Evolutionary conservation across 2,797 vertebrate species (phyloP).

Genomic region (Eospalax fontanierii): DNA sequence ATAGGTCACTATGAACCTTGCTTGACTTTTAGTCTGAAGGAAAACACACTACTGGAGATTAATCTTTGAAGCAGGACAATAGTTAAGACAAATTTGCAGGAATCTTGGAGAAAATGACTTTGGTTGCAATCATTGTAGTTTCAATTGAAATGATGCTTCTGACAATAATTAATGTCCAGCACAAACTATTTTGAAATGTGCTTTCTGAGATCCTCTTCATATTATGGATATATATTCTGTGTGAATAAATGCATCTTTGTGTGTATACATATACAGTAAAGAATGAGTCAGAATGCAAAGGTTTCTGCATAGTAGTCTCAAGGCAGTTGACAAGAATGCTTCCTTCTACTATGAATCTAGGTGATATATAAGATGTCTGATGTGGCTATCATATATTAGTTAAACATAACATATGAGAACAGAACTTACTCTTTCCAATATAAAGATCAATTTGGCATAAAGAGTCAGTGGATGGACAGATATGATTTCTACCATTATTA

Average conservation of each 20-base stretch:
- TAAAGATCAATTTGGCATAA: neutral
- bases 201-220: neutral
- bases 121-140: neutral
- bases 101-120: neutral
- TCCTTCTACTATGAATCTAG: neutral
- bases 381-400: neutral
- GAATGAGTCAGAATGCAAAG: slow-evolving; percentile 18
- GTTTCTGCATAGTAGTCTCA: neutral
- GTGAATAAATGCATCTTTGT: neutral
- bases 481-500: slow-evolving; percentile 1
- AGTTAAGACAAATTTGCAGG: neutral
- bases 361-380: slow-evolving; percentile 27
- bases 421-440: neutral
- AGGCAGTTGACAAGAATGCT: neutral
- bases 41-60: neutral
- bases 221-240: neutral
- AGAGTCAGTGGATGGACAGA: neutral
- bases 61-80: neutral
- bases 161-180: neutral
- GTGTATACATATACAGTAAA: neutral
- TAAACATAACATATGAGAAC: slow-evolving; percentile 7
- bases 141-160: neutral
- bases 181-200: neutral
- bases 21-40: neutral
- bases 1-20: neutral